These are phyloP conservation scores for Nansenia antarctica DNA, from an alignment of 2,113 vertebrate genomes.

Conservation along the genomic window DNA sequence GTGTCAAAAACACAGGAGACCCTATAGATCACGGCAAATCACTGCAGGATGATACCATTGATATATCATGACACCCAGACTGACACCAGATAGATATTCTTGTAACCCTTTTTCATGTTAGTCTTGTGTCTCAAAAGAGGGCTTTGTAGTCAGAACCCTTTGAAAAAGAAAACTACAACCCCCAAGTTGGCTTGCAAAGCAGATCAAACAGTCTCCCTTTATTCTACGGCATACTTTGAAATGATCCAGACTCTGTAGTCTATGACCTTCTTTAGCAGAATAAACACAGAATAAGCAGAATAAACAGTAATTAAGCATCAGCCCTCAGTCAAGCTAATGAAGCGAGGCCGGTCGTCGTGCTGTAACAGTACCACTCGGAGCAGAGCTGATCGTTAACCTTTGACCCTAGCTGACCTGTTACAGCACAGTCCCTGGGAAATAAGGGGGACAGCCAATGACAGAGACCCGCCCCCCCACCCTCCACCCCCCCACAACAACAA, in stretches of 20 bases:
- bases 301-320: slow-evolving; percentile 19
- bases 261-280: background rate
- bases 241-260: background rate
- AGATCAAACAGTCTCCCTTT: background rate
- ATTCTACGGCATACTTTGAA: background rate
- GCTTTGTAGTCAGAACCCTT: too few relatives aligned
- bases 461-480: too few relatives aligned
- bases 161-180: too few relatives aligned
- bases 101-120: background rate
- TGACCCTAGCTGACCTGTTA: slow-evolving; percentile 36
- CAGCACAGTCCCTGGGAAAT: slow-evolving; percentile 48
- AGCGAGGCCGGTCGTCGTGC: slow-evolving; percentile 26
- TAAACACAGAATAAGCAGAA: slow-evolving; percentile 56
- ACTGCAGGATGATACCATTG: slow-evolving; percentile 20
- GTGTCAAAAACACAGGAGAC: slow-evolving; percentile 49
- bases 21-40: slow-evolving; percentile 63
- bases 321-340: slow-evolving; percentile 52
- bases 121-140: background rate
- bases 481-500: too few relatives aligned
- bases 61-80: background rate
- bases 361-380: slow-evolving; percentile 41
- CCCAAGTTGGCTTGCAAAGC: too few relatives aligned
- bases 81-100: background rate
- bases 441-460: slow-evolving; percentile 31
- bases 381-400: slow-evolving; percentile 61